Conservation (phyloP, 2,888 invertebrate genomes). For the Chrysolina americana region DNA sequence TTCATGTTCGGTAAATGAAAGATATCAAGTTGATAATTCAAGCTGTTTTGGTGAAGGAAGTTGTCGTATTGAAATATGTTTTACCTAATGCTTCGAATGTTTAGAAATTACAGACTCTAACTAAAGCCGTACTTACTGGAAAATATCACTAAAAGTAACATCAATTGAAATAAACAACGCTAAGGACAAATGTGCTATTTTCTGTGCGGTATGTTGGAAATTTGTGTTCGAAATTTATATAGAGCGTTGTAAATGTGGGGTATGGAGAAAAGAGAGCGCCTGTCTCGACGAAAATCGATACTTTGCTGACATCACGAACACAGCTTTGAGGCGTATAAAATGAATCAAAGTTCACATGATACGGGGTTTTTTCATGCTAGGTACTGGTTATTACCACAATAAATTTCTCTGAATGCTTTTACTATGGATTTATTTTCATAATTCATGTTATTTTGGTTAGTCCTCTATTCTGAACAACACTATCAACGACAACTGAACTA, state of each 20-base stretch:
- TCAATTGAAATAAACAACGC: neutral
- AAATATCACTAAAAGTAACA: slow-evolving; percentile 25
- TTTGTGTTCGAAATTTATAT: slow-evolving; percentile 30
- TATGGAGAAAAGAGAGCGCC: slow-evolving; percentile 42
- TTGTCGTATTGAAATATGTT: no score
- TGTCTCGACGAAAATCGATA: slow-evolving; percentile 50
- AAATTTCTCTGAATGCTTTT: no score
- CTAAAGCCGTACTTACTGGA: slow-evolving; percentile 33
- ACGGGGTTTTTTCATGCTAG: neutral
- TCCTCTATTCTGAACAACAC: no score
- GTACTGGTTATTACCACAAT: no score
- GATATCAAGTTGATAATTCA: no score
- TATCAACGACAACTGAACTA: no score
- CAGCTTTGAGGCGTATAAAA: neutral
- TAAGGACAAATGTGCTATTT: slow-evolving; percentile 30
- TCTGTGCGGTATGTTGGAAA: slow-evolving; percentile 38
- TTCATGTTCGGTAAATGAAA: no score
- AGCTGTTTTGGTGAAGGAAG: no score
- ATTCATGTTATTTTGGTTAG: no score
- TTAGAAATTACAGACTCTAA: slow-evolving; percentile 14
- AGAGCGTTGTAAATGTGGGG: slow-evolving; percentile 32
- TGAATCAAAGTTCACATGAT: neutral
- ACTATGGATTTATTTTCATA: no score
- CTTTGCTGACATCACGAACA: slow-evolving; percentile 9
- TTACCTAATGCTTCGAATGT: neutral